Percentiles rank a stretch among this genome's conserved stretches.
These are phyloP conservation scores for Leucophenga varia DNA, from an alignment of 1,140 invertebrate genomes.

Conservation along the genomic window DNA sequence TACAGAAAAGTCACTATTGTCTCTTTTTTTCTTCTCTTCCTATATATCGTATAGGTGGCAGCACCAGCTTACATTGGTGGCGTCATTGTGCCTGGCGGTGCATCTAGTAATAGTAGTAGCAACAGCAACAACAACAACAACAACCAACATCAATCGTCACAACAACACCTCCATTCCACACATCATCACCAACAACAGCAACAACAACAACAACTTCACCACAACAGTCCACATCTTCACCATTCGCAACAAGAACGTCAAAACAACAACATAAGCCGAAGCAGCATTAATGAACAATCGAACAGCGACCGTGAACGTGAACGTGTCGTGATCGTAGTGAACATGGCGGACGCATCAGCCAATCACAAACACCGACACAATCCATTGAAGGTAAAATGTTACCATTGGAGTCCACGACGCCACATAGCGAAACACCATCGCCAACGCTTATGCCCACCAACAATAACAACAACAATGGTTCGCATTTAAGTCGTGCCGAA, in stretches of 20 bases:
- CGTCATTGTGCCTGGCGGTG: constrained; percentile 55
- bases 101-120: constrained; percentile 31
- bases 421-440: too few relatives aligned
- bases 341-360: too few relatives aligned
- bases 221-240: constrained; percentile 18
- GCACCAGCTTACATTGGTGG: constrained; percentile 55
- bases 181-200: constrained; percentile 27
- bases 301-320: too few relatives aligned
- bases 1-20: constrained; percentile 58
- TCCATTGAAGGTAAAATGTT: too few relatives aligned
- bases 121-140: constrained; percentile 30
- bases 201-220: constrained; percentile 26
- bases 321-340: too few relatives aligned
- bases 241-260: constrained; percentile 4
- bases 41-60: constrained; percentile 56
- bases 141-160: constrained; percentile 23
- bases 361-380: too few relatives aligned
- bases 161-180: constrained; percentile 41
- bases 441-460: constrained; percentile 1
- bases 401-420: too few relatives aligned
- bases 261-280: constrained; percentile 19
- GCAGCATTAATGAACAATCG: too few relatives aligned
- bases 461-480: constrained; percentile 12
- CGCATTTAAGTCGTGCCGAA: constrained; percentile 4
- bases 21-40: constrained; percentile 58